Percentiles rank a stretch among this genome's conserved stretches.
Evolutionary conservation across 2,797 vertebrate genomes (phyloP).

Genomic region (Siniperca obscura): DNA sequence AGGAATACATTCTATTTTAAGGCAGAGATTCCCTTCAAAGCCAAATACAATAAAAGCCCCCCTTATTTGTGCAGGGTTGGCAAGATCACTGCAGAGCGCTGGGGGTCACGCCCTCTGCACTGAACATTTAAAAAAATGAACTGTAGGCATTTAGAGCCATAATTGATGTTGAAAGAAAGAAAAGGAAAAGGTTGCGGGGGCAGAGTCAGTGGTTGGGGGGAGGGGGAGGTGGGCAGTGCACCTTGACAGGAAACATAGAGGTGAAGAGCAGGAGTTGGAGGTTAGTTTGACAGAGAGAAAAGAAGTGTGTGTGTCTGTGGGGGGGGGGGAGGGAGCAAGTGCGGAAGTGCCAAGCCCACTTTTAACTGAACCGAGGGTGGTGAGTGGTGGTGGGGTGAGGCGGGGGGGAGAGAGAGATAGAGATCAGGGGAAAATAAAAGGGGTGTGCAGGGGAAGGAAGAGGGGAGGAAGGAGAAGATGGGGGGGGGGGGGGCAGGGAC

Average conservation of each 20-base stretch:
- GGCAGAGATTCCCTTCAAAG: constrained; percentile 12
- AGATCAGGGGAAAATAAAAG: constrained; percentile 74
- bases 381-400: constrained; percentile 56
- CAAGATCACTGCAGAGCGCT: constrained; percentile 32
- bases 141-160: constrained; percentile 65
- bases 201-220: constrained; percentile 54
- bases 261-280: constrained; percentile 78
- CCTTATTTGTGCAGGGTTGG: background rate
- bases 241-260: constrained; percentile 85
- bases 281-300: constrained; percentile 79
- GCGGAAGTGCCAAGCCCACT: constrained; percentile 78
- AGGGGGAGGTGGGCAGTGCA: constrained; percentile 64
- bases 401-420: constrained; percentile 64
- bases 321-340: constrained; percentile 25
- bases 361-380: constrained; percentile 77
- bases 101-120: constrained; percentile 57
- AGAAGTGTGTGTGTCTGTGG: constrained; percentile 60
- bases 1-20: background rate
- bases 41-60: background rate
- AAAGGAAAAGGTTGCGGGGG: constrained; percentile 72
- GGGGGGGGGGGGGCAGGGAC: constrained; percentile 79
- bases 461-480: constrained; percentile 80
- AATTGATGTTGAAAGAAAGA: constrained; percentile 71
- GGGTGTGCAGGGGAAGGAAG: constrained; percentile 73
- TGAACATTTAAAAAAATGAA: constrained; percentile 59